Evolutionary conservation across 1,140 invertebrate genomes (phyloP), one percentile per base, ranked within the genome.

Genomic region (Eriosoma lanigerum): DNA sequence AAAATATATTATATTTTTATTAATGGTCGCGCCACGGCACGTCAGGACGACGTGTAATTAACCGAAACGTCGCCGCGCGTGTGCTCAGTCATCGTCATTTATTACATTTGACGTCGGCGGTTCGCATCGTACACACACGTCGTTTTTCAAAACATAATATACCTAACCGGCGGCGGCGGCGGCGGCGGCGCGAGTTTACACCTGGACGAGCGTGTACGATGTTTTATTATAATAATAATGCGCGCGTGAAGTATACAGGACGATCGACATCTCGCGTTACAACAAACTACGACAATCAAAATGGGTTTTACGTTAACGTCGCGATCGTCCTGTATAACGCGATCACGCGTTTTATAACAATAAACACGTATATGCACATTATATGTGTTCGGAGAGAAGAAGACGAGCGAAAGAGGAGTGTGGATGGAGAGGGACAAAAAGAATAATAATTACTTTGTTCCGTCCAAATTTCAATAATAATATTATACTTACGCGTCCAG

Each of bases 11-110:
- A 58, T 26, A 58, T 58, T 58, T 29, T 38, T 66, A 38, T 66
- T 66, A 66, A 66, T 68, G 64, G 64, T 68, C 64, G 32, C 6
- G 54, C 8, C 21, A 29, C 38, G 64, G 10, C 64, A 48, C 64
- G 64, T 68, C 64, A 48, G 44, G 17, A 3, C 46, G 66, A 70
- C 66, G 68, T 52, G 68, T 72, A 72, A 72, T 72, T 72, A 72
- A 72, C 68, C 68, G 68, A 72, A 72, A 72, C 68, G 68, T 72
- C 68, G 19, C 68, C 48, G 46, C 48, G 46, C 46, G 44, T 26
- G 44, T 70, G 66, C 66, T 48, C 68, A 72, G 68, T 52, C 68
- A 52, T 72, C 68, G 68, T 72, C 68, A 72, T 72, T 72, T 72
- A 72, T 72, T 52, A 72, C 48, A 19, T n/a, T 24, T 9, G 46